Evolutionary conservation across 2,888 invertebrate species (phyloP), one percentile per base, ranked within the genome.

Genomic region (Dorcus parallelipipedus): DNA sequence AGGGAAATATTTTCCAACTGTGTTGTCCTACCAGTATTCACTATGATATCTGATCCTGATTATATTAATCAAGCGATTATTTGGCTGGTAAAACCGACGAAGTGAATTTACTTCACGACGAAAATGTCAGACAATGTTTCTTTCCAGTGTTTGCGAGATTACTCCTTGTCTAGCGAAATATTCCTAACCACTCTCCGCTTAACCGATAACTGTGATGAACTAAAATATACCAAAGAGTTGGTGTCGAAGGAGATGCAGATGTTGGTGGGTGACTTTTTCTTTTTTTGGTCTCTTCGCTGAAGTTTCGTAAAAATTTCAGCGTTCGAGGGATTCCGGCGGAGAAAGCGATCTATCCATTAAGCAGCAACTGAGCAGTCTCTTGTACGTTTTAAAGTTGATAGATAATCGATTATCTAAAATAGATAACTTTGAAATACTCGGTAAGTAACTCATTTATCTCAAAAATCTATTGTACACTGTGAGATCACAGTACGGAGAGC

Each of bases 31-130:
- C 78, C 79, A 69, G 79, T 94, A 52, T 82, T 94, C 60, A 85
- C 90, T 20, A 86, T 90, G 71, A 86, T 89, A 52, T 82, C 93
- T 45, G 93, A 95, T 79, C 95, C 96, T 52, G 94, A 95, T 82
- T 94, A 91, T 74, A 89, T 96, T 67, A 96, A 96, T 80, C 90
- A 93, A 78, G 85, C 88, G 62, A 89, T 95, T 72, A 86, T 94
- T 71, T 92, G 91, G 89, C 85, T 91, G 84, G 94, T 94, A 77
- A 20, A 20, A 20, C 20, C 3, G 20, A 20, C 20, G 3, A 20
- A 20, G 20, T 3, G 2, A 3, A 20, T 38, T 52, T 9, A 5
- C 49, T 52, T n/a, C 1, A 38, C 42, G 14, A 14, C 52, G 9
- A 23, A 60, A 54, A 52, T 20, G 20, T 2, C 20, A 1, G 14